A percentile compares a stretch with the other conserved stretches of the same genome.
Conservation (phyloP, 2,113 vertebrate genomes). For the Paratilapia polleni region DNA sequence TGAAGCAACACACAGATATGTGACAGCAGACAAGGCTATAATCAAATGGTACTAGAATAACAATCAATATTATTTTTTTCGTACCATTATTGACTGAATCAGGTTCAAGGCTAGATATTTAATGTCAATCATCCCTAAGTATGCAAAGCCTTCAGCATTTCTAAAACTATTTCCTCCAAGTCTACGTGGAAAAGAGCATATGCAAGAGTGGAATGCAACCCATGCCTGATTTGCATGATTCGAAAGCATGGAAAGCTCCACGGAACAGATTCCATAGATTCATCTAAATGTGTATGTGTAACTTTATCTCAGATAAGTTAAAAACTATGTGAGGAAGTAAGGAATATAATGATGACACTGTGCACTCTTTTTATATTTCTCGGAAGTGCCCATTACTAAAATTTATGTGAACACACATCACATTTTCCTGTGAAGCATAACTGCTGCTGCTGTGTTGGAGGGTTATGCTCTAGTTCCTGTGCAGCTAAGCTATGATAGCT, state of each 20-base stretch:
- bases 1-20: background rate
- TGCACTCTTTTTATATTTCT: background rate
- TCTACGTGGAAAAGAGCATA: background rate
- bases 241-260: background rate
- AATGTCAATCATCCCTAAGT: background rate
- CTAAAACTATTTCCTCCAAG: background rate
- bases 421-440: background rate
- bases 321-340: background rate
- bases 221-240: background rate
- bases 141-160: background rate
- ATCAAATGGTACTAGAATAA: background rate
- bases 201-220: background rate
- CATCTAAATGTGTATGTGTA: background rate
- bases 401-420: background rate
- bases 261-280: background rate
- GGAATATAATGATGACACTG: background rate
- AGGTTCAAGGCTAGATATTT: background rate
- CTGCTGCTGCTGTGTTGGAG: background rate
- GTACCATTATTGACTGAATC: background rate
- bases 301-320: background rate
- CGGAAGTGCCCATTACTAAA: background rate
- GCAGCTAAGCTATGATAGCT: background rate
- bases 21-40: background rate
- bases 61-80: background rate
- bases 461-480: background rate